Percentiles rank a stretch among this genome's conserved stretches.
Evolutionary conservation across 2,888 invertebrate species (phyloP).

Genomic region (Drosophila testacea): DNA sequence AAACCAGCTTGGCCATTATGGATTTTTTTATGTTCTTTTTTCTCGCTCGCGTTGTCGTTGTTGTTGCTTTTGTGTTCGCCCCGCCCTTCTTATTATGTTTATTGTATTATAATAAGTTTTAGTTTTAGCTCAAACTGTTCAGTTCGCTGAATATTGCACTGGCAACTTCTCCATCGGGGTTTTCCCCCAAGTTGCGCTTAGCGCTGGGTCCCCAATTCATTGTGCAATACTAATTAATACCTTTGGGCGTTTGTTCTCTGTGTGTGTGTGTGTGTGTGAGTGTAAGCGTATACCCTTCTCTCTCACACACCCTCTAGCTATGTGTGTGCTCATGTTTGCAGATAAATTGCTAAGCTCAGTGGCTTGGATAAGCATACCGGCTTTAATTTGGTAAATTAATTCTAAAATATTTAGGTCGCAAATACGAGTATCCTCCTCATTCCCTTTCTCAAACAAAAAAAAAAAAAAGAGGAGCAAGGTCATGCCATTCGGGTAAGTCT

Average conservation of each 20-base stretch:
- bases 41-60: background rate
- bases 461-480: slow-evolving; percentile 34
- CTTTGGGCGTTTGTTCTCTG: slow-evolving; percentile 57
- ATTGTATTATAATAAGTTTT: slow-evolving; percentile 63
- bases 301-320: background rate
- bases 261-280: slow-evolving; percentile 19
- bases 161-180: slow-evolving; percentile 10
- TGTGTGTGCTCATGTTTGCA: slow-evolving; percentile 55
- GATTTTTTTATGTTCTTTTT: slow-evolving; percentile 44
- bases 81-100: slow-evolving; percentile 36
- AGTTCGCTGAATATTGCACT: slow-evolving; percentile 32
- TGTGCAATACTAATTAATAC: slow-evolving; percentile 73
- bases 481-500: slow-evolving; percentile 33
- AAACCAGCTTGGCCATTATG: slow-evolving; percentile 50
- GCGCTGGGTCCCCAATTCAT: slow-evolving; percentile 23
- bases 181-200: slow-evolving; percentile 9
- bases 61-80: background rate
- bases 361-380: slow-evolving; percentile 74
- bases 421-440: slow-evolving; percentile 27
- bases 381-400: slow-evolving; percentile 79
- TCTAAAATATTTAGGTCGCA: slow-evolving; percentile 73
- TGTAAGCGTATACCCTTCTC: slow-evolving; percentile 11
- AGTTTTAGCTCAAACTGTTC: slow-evolving; percentile 44
- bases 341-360: slow-evolving; percentile 73
- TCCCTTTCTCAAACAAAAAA: background rate